A percentile compares a stretch with the other conserved stretches of the same genome.
Evolutionary conservation across 2,797 vertebrate species (phyloP).

Genomic region (Anniella stebbinsi): DNA sequence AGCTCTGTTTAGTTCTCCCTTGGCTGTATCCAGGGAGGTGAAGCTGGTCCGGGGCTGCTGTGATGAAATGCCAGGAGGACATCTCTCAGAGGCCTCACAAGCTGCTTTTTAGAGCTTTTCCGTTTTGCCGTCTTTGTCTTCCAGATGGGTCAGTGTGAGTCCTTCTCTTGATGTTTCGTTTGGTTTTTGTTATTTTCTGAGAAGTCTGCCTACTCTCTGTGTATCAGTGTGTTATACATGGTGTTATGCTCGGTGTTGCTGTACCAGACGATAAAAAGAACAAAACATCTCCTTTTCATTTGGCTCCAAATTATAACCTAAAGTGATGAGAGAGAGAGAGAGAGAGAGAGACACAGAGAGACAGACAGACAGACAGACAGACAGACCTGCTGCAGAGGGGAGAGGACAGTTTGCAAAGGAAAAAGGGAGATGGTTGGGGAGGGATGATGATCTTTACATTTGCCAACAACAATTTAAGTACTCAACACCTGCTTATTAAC

Average conservation of each 20-base stretch:
- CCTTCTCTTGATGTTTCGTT: conserved; percentile 76
- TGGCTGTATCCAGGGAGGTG: conserved; percentile 83
- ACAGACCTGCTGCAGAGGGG: conserved; percentile 54
- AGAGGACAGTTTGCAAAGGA: conserved; percentile 61
- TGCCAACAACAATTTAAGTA: conserved; percentile 66
- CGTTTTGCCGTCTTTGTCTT: conserved; percentile 87
- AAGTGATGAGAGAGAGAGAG: conserved; percentile 63
- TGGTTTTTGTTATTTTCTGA: conserved; percentile 77
- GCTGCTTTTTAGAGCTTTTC: conserved; percentile 86
- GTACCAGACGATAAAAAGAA: conserved; percentile 68
- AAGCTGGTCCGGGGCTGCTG: conserved; percentile 84
- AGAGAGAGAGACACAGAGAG: no score
- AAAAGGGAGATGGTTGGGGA: conserved; percentile 62
- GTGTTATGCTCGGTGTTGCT: conserved; percentile 58
- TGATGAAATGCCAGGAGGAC: conserved; percentile 88
- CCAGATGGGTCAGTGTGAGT: conserved; percentile 89
- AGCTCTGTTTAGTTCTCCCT: conserved; percentile 88
- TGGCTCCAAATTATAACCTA: conserved; percentile 78
- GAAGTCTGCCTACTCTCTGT: conserved; percentile 73
- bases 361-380: conserved; percentile 59
- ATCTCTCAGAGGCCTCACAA: conserved; percentile 85
- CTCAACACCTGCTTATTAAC: conserved; percentile 68
- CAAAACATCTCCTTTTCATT: conserved; percentile 76
- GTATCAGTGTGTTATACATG: conserved; percentile 68
- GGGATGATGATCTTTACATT: conserved; percentile 56